phyloP scores from a whole-genome alignment of 2,797 vertebrate species.

The Spondyliosoma cantharus region DNA sequence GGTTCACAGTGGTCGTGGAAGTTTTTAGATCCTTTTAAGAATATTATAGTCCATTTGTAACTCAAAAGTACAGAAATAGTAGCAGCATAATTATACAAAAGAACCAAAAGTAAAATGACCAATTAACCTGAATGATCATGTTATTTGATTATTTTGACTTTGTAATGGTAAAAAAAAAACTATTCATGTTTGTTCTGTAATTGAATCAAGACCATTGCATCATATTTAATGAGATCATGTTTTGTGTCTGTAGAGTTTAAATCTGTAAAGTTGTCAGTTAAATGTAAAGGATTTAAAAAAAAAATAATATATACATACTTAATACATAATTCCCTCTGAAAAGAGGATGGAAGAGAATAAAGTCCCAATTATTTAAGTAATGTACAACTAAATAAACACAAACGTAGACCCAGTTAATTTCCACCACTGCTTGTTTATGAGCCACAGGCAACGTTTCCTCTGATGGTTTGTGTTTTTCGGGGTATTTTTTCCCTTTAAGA shows the following conservation, averaged over 20 bases:
- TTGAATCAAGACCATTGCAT: neutral
- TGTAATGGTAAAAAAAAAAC: neutral
- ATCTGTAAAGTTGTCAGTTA: neutral
- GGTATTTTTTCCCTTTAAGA: slow-evolving; percentile 65
- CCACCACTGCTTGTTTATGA: neutral
- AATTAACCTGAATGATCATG: neutral
- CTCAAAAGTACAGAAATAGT: neutral
- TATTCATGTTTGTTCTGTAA: neutral
- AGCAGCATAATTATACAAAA: neutral
- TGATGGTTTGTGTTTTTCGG: neutral
- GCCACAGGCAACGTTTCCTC: neutral
- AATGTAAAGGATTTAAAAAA: neutral
- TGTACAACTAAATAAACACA: neutral
- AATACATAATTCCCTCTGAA: too few species aligned
- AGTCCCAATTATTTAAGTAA: neutral
- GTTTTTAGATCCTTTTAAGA: neutral
- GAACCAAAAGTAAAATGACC: neutral
- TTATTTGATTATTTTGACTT: neutral
- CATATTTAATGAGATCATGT: neutral
- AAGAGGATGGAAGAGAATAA: neutral
- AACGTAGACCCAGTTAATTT: neutral
- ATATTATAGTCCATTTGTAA: neutral
- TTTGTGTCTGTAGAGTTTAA: neutral
- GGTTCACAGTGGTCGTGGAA: neutral
- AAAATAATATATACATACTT: too few species aligned